Conservation (phyloP, 2,113 vertebrate genomes). For the Nansenia antarctica region DNA sequence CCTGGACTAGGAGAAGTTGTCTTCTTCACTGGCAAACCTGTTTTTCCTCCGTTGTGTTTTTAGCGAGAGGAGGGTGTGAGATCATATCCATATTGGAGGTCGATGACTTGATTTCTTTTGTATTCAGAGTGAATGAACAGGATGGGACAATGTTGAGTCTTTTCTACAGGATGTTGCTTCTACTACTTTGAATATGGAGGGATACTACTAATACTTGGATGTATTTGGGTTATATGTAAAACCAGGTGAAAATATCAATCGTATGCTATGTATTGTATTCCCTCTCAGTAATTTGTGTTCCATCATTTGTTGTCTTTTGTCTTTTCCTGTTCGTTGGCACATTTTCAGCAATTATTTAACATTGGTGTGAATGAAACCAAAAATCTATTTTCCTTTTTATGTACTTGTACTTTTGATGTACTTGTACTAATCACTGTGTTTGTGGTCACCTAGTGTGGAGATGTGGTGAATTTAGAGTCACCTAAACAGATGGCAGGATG, state of each 20-base stretch:
- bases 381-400: slow-evolving; percentile 49
- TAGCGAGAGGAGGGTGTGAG: slow-evolving; percentile 61
- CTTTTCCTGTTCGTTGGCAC: slow-evolving; percentile 29
- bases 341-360: slow-evolving; percentile 32
- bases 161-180: slow-evolving; percentile 48
- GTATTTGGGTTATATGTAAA: slow-evolving; percentile 38
- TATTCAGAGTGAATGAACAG: slow-evolving; percentile 48
- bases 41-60: slow-evolving; percentile 42
- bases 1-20: slow-evolving; percentile 25
- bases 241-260: slow-evolving; percentile 49
- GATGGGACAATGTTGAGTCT: slow-evolving; percentile 28
- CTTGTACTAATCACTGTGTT: too few species aligned
- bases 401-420: slow-evolving; percentile 9
- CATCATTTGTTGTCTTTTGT: background rate
- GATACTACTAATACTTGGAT: slow-evolving; percentile 28
- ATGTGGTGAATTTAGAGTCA: slow-evolving; percentile 31
- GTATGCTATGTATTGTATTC: slow-evolving; percentile 41
- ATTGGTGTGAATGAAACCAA: slow-evolving; percentile 57
- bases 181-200: slow-evolving; percentile 51
- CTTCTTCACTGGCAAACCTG: slow-evolving; percentile 27
- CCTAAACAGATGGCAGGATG: slow-evolving; percentile 12
- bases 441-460: slow-evolving; percentile 9
- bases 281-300: background rate
- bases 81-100: slow-evolving; percentile 36
- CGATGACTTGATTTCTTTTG: slow-evolving; percentile 39